phyloP scores from a whole-genome alignment of 2,113 vertebrate genomes.

The Anser brachyrhynchus region DNA sequence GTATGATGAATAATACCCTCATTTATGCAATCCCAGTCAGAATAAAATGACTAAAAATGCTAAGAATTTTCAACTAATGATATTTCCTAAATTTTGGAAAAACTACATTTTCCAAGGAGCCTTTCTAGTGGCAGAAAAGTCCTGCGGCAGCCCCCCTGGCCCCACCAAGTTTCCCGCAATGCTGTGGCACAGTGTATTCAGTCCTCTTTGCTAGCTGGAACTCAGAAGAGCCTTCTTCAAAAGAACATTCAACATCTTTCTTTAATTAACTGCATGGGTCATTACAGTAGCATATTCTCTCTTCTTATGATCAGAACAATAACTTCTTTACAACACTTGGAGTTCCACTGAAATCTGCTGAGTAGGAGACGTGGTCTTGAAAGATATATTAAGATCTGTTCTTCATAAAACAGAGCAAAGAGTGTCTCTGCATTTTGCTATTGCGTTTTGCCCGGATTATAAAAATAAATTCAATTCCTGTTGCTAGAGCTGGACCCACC shows the following conservation, averaged over 20 bases:
- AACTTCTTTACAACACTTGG: neutral
- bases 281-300: neutral
- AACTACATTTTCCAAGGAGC: neutral
- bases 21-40: neutral
- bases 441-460: neutral
- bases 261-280: neutral
- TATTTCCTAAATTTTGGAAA: neutral
- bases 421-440: neutral
- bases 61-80: neutral
- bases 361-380: neutral
- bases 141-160: neutral
- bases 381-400: neutral
- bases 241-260: neutral
- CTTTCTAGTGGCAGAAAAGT: neutral
- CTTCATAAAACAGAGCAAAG: neutral
- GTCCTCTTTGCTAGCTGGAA: neutral
- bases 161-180: neutral
- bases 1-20: neutral
- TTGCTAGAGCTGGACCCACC: neutral
- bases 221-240: neutral
- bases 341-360: neutral
- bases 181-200: neutral
- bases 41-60: neutral
- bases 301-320: neutral
- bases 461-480: neutral